Evolutionary conservation across 2,797 vertebrate genomes (phyloP).

Genomic region (Antrozous pallidus): DNA sequence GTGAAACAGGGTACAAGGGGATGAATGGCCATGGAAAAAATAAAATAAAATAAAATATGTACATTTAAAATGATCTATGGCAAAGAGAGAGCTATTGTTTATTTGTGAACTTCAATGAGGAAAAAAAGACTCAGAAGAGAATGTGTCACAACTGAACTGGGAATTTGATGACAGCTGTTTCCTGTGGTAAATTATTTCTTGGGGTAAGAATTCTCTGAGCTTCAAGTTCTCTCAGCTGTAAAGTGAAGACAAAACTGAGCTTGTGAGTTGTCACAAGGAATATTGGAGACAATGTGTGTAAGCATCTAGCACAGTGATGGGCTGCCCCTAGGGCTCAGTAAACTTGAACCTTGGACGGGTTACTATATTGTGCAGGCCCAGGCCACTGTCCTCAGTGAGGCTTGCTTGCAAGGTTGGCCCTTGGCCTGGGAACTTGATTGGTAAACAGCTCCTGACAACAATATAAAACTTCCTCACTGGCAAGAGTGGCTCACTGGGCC

Average conservation of each 20-base stretch:
- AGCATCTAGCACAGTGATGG: neutral
- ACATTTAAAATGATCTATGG: neutral
- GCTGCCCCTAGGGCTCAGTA: too few relatives aligned
- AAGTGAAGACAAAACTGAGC: neutral
- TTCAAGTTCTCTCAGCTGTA: neutral
- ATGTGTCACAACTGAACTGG: neutral
- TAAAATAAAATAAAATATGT: neutral
- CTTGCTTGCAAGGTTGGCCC: neutral
- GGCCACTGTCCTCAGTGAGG: neutral
- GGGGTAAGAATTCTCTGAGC: neutral
- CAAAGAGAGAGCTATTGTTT: neutral
- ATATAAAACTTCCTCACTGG: neutral
- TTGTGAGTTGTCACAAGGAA: neutral
- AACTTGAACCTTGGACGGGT: neutral
- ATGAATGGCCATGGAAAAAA: neutral
- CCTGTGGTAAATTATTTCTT: neutral
- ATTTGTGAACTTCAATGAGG: neutral
- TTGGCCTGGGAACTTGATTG: neutral
- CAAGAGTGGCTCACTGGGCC: neutral
- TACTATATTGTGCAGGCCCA: fast-evolving
- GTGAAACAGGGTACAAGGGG: too few relatives aligned
- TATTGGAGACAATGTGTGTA: too few relatives aligned
- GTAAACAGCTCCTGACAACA: neutral
- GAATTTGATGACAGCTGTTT: neutral
- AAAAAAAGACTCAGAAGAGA: neutral